phyloP scores from a whole-genome alignment of 2,797 vertebrate genomes.

The Pitangus sulphuratus region DNA sequence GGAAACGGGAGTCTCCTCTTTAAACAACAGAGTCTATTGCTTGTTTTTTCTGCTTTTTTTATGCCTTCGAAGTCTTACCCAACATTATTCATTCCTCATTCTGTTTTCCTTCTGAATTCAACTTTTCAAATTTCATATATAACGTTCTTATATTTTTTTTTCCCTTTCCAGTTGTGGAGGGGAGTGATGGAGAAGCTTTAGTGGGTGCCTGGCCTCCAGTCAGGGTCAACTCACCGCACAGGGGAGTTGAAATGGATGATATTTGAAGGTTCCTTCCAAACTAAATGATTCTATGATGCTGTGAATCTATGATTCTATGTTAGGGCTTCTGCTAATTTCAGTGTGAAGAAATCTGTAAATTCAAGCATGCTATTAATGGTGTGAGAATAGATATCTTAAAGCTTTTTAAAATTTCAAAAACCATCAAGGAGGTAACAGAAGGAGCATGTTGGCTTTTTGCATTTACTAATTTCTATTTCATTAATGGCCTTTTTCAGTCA shows the following conservation, averaged over 20 bases:
- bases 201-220: neutral
- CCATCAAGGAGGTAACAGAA: neutral
- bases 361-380: neutral
- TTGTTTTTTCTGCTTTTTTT: neutral
- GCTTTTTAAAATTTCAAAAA: neutral
- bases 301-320: neutral
- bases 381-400: neutral
- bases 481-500: neutral
- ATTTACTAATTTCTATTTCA: neutral
- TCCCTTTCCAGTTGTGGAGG: neutral
- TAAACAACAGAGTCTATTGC: neutral
- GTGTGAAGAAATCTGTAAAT: neutral
- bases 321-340: neutral
- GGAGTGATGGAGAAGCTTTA: neutral
- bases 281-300: neutral
- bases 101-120: neutral
- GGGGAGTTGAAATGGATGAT: neutral
- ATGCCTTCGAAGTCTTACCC: neutral
- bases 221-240: neutral
- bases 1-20: neutral
- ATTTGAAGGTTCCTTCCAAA: neutral
- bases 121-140: neutral
- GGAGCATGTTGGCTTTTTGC: neutral
- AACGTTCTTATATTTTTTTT: neutral
- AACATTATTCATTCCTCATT: neutral